Evolutionary conservation across 2,797 vertebrate genomes (phyloP), one percentile per base, ranked within the genome.

Genomic region (Todus mexicanus): DNA sequence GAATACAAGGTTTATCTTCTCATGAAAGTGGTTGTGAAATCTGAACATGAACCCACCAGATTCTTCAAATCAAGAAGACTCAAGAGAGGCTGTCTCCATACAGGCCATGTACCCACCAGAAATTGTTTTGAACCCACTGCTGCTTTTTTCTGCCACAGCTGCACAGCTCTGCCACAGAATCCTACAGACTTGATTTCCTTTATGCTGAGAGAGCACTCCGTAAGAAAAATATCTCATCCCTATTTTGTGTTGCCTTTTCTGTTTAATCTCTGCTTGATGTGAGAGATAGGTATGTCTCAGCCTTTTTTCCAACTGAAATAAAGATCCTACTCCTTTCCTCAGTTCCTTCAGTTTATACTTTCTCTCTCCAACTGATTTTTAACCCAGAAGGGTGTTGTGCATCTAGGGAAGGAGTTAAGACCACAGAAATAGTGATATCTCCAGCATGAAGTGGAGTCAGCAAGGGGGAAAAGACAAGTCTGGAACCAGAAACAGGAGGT

Each of bases 251-350:
- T 89, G 73, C 56, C 47, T 93, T 26, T 75, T 87, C 59, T 89
- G 75, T 80, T 95, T 86, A 75, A 93, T 94, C 82, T 84, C 61
- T 4, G 9, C 75, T 84, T 84, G 87, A 89, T 77, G 57, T 61
- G 69, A 68, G 45, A 71, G 66, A 72, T 6, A 71, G 70, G 65
- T 61, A 48, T 54, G 57, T 45, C 50, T 63, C 53, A 47, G 43
- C 7, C n/a, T 76, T 84, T 72, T 14, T 76, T 89, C 27, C 72
- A 69, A 2, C 42, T 68, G 5, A 89, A 89, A 89, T 12, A 47
- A 51, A 89, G 76, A 40, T 88, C 54, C 74, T 66, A 19, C 56
- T 75, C 31, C 42, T 78, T 72, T 51, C 54, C 25, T 68, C 3
- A 19, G 19, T 16, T 80, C 47, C 65, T 68, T 69, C 65, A 61